A percentile compares a stretch with the other conserved stretches of the same genome.
These are phyloP conservation scores for Zootoca vivipara DNA, from an alignment of 2,113 vertebrate species.

Conservation along the genomic window DNA sequence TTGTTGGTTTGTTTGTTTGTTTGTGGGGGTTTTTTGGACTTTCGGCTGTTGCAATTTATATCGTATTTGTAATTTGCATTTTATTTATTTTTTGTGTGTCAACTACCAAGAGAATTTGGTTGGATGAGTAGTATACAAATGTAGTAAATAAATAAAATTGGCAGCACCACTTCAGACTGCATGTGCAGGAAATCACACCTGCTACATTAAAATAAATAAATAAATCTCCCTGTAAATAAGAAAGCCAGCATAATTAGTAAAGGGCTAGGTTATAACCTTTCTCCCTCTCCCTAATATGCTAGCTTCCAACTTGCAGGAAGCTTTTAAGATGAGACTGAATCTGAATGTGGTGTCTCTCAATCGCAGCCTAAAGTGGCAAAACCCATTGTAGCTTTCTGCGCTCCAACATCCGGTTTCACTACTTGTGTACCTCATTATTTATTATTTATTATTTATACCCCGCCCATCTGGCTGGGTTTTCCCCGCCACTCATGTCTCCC, in stretches of 20 bases:
- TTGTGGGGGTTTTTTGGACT: too few species aligned
- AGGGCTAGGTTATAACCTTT: background rate
- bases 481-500: background rate
- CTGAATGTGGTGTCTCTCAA: background rate
- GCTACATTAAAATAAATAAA: background rate
- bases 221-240: background rate
- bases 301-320: background rate
- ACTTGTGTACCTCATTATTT: background rate
- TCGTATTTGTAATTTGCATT: too few species aligned
- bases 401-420: too few species aligned
- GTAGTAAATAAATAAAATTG: background rate
- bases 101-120: too few species aligned
- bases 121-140: background rate
- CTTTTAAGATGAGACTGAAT: background rate
- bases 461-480: too few species aligned
- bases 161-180: background rate
- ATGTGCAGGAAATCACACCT: background rate
- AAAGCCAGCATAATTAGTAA: background rate
- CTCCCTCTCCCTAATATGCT: background rate
- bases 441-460: too few species aligned
- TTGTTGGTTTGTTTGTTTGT: too few species aligned
- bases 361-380: background rate
- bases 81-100: too few species aligned
- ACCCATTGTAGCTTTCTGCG: background rate
- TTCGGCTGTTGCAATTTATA: too few species aligned